Evolutionary conservation across 2,888 invertebrate species (phyloP), one percentile per base, ranked within the genome.

Genomic region (Patella pellucida): DNA sequence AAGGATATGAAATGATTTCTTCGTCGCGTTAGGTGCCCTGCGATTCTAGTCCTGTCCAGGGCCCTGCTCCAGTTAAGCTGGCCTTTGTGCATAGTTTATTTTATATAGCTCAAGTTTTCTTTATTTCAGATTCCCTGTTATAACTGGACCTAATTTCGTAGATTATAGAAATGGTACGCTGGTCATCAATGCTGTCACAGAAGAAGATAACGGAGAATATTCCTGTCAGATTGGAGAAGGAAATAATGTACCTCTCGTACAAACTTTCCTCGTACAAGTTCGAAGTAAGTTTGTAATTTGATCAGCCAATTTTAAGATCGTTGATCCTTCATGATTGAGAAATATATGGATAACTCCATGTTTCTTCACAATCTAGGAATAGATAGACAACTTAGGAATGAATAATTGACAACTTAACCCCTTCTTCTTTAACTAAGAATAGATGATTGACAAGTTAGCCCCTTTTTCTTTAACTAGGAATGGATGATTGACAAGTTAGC

Each of bases 161-260:
- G 78, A 85, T 23, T 78, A 81, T 90, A 97, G 97, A 81, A 97
- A 97, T 89, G 97, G 98, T 73, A 96, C 98, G 12, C 92, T 99
- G 78, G 96, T 97, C 19, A 96, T 99, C 83, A 96, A 96, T 90
- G 95, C 95, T 82, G 95, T 98, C 15, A 96, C 96, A 16, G 93
- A 95, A 72, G 95, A 96, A 87, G 98, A 99, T 92, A 95, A 95
- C 78, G 97, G 97, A 71, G 93, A 94, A 81, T 90, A 89, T 80
- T 84, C 86, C 15, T 90, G 90, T 78, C 81, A 86, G 31, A 85
- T 87, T 1, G 78, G 78, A 51, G 79, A 83, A 52, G 83, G 81
- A 19, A 78, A 83, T 31, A 83, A 82, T 12, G 68, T 76, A 9
- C 83, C 85, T 16, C 79, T 80, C 54, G 80, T 87, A 31, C 80